Evolutionary conservation across 2,113 vertebrate species (phyloP).

Genomic region (Sylvicapra grimmia): DNA sequence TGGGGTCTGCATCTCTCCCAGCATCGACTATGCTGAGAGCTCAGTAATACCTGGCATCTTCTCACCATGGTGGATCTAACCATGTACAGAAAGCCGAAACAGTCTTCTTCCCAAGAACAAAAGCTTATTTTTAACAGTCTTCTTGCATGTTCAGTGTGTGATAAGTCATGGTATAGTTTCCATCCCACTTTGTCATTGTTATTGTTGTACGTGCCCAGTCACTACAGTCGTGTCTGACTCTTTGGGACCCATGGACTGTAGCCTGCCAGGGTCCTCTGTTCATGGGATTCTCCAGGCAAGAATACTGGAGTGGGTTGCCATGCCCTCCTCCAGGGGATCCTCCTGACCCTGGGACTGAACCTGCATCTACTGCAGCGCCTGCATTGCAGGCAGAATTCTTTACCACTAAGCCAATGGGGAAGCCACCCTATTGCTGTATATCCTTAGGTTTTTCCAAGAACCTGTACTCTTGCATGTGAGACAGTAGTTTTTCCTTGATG

Average conservation of each 20-base stretch:
- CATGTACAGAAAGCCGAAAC: neutral
- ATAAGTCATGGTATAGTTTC: neutral
- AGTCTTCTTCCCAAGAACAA: neutral
- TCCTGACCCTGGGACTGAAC: neutral
- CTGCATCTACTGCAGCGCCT: neutral
- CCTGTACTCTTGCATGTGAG: neutral
- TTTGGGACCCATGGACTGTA: rapidly evolving
- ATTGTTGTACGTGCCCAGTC: rapidly evolving
- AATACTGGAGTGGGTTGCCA: neutral
- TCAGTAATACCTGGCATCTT: neutral
- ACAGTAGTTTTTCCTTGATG: neutral
- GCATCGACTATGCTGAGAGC: neutral
- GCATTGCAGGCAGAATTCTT: neutral
- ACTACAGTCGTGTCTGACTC: neutral
- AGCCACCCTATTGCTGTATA: neutral
- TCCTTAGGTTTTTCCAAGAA: neutral
- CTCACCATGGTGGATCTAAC: neutral
- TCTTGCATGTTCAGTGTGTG: neutral
- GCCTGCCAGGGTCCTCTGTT: neutral
- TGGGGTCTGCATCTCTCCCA: neutral
- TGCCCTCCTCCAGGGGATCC: neutral
- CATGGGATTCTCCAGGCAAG: neutral
- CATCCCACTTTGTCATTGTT: neutral
- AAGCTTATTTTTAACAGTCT: neutral
- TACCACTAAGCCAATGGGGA: neutral